Conservation (phyloP, 2,113 vertebrate genomes). For the Riparia riparia region DNA sequence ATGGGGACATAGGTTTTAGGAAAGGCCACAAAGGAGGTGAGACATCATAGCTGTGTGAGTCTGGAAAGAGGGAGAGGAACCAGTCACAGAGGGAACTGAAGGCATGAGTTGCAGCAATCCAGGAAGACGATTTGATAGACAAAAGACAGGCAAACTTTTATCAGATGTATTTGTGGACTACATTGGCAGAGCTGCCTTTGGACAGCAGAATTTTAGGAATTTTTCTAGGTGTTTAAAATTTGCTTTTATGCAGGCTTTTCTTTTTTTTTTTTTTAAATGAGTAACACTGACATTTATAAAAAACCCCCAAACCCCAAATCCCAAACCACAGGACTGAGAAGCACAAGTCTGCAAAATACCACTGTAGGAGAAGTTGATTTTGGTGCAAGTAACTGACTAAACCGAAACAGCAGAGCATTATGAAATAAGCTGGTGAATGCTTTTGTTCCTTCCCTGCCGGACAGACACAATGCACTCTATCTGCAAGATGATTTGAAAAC, state of each 20-base stretch:
- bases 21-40: not conserved
- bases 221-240: not conserved
- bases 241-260: not conserved
- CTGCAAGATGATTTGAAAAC: not conserved
- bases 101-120: not conserved
- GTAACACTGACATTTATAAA: not conserved
- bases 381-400: not conserved
- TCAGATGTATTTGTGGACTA: not conserved
- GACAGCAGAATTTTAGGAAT: not conserved
- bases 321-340: not conserved
- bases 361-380: not conserved
- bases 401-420: not conserved
- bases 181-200: not conserved
- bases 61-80: not conserved
- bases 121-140: not conserved
- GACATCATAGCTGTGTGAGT: rapidly evolving
- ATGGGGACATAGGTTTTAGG: not conserved
- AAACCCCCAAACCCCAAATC: not conserved
- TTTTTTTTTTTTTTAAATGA: not conserved
- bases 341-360: not conserved
- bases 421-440: not conserved
- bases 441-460: not conserved
- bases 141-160: not conserved
- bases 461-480: not conserved
- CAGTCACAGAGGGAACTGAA: not conserved